phyloP scores from a whole-genome alignment of 1,140 invertebrate genomes.

The Drosophila arizonae region DNA sequence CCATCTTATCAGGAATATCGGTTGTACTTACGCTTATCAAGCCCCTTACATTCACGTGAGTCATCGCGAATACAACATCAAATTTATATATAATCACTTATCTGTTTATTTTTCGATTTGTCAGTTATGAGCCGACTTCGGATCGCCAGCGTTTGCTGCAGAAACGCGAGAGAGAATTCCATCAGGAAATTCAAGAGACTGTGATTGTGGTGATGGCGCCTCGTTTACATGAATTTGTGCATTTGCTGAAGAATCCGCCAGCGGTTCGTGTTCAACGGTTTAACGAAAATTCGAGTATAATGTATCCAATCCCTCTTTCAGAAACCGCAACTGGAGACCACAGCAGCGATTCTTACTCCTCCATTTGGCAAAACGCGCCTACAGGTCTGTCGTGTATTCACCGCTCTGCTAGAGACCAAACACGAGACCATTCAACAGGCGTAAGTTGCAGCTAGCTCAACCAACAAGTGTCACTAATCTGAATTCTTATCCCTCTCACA shows the following conservation, averaged over 20 bases:
- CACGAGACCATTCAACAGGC: slow-evolving; percentile 84
- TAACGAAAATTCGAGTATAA: not conserved
- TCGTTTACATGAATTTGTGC: slow-evolving; percentile 88
- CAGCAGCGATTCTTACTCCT: slow-evolving; percentile 85
- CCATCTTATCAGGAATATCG: slow-evolving; percentile 90
- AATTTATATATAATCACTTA: not conserved
- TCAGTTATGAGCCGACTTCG: slow-evolving; percentile 76
- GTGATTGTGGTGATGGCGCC: slow-evolving; percentile 87
- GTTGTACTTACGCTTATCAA: slow-evolving; percentile 89
- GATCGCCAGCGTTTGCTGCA: slow-evolving; percentile 73
- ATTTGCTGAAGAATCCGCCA: slow-evolving; percentile 89
- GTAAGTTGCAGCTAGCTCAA: slow-evolving; percentile 50
- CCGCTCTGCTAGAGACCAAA: slow-evolving; percentile 87
- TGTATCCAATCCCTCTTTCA: slow-evolving; percentile 26
- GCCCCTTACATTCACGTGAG: slow-evolving; percentile 77
- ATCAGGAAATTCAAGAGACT: slow-evolving; percentile 85
- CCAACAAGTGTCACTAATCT: not conserved
- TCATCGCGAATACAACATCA: slow-evolving; percentile 4
- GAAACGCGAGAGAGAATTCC: slow-evolving; percentile 83
- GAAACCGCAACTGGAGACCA: slow-evolving; percentile 72
- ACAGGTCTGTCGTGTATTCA: slow-evolving; percentile 89
- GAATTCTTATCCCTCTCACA: slow-evolving; percentile 4
- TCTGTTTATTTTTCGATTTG: not conserved
- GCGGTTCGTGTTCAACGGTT: slow-evolving; percentile 84
- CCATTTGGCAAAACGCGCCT: slow-evolving; percentile 91